Evolutionary conservation across 2,888 invertebrate species (phyloP).

Genomic region (Clusia tigrina): DNA sequence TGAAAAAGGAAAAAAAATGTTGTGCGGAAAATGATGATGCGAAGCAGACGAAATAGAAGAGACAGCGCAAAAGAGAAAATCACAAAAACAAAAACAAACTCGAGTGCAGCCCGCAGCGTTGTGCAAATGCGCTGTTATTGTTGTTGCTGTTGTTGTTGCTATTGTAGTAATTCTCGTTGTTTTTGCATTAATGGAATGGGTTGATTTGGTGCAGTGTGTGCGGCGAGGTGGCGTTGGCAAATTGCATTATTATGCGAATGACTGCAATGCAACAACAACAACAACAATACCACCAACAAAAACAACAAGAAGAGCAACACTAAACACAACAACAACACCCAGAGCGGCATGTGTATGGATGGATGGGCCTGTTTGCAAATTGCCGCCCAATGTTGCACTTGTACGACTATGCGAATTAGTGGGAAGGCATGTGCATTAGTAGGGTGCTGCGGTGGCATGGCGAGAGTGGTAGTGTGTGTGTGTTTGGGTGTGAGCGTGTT

Average conservation of each 20-base stretch:
- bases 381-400: constrained; percentile 18
- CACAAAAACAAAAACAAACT: constrained; percentile 15
- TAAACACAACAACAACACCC: too few relatives aligned
- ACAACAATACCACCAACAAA: constrained; percentile 15
- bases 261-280: constrained; percentile 52
- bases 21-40: constrained; percentile 8
- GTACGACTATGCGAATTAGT: background rate
- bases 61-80: constrained; percentile 12
- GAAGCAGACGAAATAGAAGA: background rate
- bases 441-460: background rate
- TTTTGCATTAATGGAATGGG: constrained; percentile 20
- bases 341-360: constrained; percentile 1
- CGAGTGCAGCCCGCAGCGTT: constrained; percentile 11
- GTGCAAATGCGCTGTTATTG: constrained; percentile 19
- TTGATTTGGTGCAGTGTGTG: constrained; percentile 19
- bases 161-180: constrained; percentile 37
- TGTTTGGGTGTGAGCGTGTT: background rate
- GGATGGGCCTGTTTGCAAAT: background rate
- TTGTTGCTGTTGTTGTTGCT: constrained; percentile 29
- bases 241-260: constrained; percentile 62
- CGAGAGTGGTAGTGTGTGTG: background rate
- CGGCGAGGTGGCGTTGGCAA: constrained; percentile 43
- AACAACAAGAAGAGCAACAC: constrained; percentile 4
- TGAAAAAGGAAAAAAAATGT: constrained; percentile 24
- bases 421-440: background rate